phyloP scores from a whole-genome alignment of 2,113 vertebrate species.

The Oriolus oriolus region DNA sequence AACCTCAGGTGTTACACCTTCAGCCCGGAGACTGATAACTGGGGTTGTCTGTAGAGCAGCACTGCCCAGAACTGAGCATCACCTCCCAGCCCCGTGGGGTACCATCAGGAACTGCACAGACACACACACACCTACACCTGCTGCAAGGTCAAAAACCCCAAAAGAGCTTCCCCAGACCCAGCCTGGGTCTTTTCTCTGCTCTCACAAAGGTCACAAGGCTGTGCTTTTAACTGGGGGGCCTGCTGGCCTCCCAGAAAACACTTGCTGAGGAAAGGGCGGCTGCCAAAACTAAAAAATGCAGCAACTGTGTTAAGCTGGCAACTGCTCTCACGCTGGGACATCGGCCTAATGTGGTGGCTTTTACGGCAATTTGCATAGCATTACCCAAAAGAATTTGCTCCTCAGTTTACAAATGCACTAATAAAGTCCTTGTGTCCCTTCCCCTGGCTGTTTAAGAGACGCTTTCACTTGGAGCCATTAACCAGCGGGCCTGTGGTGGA shows the following conservation, averaged over 20 bases:
- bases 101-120: background rate
- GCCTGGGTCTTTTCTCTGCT: background rate
- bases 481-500: background rate
- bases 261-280: background rate
- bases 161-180: background rate
- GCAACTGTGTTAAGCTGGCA: conserved; percentile 23
- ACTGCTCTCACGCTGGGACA: background rate
- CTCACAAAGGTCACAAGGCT: background rate
- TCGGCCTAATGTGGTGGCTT: conserved; percentile 23
- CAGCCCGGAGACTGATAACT: background rate
- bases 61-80: background rate
- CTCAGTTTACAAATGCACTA: background rate
- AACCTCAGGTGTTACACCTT: background rate
- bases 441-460: background rate
- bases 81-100: fast-evolving
- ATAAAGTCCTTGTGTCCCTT: background rate
- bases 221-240: background rate
- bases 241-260: background rate
- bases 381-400: conserved; percentile 38
- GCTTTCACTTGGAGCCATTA: background rate
- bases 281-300: conserved; percentile 21
- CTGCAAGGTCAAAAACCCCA: background rate
- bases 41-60: background rate
- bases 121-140: background rate
- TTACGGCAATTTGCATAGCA: conserved; percentile 21